Evolutionary conservation across 2,113 vertebrate genomes (phyloP).

Genomic region (Bubo scandiacus): DNA sequence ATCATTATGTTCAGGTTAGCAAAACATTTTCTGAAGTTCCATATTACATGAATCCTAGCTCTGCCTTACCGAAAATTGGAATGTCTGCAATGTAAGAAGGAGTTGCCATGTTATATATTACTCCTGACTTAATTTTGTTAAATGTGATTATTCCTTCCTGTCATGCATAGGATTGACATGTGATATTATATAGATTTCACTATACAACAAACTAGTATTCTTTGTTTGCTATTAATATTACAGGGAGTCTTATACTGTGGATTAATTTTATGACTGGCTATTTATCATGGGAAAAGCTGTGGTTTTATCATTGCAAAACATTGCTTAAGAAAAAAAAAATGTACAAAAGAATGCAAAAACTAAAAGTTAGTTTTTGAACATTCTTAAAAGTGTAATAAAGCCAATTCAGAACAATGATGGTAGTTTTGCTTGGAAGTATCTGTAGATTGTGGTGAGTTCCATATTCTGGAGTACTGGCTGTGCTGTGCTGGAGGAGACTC

Average conservation of each 20-base stretch:
- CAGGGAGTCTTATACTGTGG: neutral
- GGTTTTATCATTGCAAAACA: neutral
- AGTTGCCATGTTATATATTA: neutral
- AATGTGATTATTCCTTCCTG: neutral
- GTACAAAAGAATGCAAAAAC: neutral
- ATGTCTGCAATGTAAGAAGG: neutral
- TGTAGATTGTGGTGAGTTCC: neutral
- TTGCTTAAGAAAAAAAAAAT: neutral
- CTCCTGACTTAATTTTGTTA: neutral
- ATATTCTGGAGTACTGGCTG: neutral
- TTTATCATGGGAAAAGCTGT: neutral
- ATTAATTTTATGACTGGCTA: neutral
- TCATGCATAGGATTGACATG: neutral
- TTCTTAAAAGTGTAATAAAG: neutral
- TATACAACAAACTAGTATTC: neutral
- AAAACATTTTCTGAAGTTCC: neutral
- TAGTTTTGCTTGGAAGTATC: neutral
- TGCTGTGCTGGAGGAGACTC: neutral
- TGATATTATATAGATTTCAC: neutral
- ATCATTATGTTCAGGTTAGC: neutral
- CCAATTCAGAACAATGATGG: neutral
- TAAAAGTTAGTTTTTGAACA: neutral
- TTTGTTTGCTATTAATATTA: neutral
- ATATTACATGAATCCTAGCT: neutral
- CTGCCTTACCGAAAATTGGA: neutral